phyloP scores from a whole-genome alignment of 53 echinoderm and acorn worm species.

The Mesocentrotus franciscanus region DNA sequence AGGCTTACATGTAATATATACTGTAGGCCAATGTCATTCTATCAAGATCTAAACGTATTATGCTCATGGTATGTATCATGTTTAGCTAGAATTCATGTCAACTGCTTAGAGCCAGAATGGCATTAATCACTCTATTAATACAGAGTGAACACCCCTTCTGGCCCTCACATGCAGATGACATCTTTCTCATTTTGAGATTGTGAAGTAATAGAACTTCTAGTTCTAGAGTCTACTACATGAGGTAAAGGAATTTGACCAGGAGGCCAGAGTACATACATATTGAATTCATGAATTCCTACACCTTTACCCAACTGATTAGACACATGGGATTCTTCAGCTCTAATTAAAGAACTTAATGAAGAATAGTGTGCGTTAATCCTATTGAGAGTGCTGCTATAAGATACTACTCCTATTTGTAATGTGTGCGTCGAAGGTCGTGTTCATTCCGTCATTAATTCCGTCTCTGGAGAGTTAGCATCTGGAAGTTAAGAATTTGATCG shows the following conservation, averaged over 20 bases:
- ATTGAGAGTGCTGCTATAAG: not conserved
- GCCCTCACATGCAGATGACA: too few relatives aligned
- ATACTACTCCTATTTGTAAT: not conserved
- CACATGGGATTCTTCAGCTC: not conserved
- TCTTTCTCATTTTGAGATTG: not conserved
- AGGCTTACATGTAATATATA: too few relatives aligned
- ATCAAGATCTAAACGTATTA: too few relatives aligned
- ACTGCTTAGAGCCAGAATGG: too few relatives aligned
- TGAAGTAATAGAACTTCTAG: too few relatives aligned
- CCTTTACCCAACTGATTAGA: not conserved
- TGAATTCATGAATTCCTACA: not conserved
- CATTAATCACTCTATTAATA: too few relatives aligned
- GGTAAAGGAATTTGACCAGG: not conserved
- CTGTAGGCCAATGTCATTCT: too few relatives aligned
- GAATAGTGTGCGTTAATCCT: not conserved
- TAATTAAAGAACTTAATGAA: slow-evolving; percentile 10
- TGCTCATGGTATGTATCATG: too few relatives aligned
- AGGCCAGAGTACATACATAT: too few relatives aligned
- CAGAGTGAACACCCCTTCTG: too few relatives aligned
- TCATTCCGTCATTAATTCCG: not conserved
- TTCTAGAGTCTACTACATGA: not conserved
- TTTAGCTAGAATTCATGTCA: too few relatives aligned
- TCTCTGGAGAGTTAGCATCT: not conserved
- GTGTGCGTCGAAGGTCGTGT: slow-evolving; percentile 9
- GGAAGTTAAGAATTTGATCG: not conserved